Percentiles rank a stretch among this genome's conserved stretches.
Evolutionary conservation across 2,113 vertebrate species (phyloP).

Genomic region (Odobenus rosmarus): DNA sequence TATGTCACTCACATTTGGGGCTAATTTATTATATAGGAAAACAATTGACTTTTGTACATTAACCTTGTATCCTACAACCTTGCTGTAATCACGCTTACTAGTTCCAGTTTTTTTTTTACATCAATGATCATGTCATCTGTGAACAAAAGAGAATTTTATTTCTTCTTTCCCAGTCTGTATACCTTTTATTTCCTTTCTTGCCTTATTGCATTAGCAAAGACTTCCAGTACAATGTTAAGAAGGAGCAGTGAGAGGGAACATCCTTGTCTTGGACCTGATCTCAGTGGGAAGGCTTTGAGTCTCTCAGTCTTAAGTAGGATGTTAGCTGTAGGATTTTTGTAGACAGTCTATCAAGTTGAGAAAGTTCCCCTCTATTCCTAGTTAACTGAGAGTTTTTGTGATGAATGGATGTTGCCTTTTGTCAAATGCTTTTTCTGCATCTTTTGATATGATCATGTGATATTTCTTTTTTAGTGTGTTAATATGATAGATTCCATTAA

Average conservation of each 20-base stretch:
- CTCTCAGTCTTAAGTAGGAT: neutral
- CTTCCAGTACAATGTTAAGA: neutral
- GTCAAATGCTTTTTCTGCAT: neutral
- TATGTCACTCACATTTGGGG: neutral
- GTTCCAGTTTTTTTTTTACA: neutral
- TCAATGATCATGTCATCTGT: neutral
- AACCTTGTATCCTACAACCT: neutral
- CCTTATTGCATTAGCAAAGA: neutral
- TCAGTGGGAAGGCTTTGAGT: neutral
- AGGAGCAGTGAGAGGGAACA: neutral
- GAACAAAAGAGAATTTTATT: neutral
- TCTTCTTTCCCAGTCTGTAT: neutral
- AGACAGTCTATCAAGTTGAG: neutral
- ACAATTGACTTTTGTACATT: neutral
- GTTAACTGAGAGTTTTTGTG: neutral
- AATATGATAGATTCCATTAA: neutral
- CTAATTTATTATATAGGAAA: neutral
- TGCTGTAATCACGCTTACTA: neutral
- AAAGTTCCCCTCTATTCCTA: neutral
- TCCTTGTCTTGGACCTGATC: neutral
- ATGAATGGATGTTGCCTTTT: neutral
- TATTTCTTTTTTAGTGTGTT: neutral
- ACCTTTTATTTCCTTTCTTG: neutral
- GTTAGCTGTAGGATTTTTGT: neutral
- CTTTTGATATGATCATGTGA: neutral